phyloP scores from a whole-genome alignment of 2,113 vertebrate species.

The Chionis minor region DNA sequence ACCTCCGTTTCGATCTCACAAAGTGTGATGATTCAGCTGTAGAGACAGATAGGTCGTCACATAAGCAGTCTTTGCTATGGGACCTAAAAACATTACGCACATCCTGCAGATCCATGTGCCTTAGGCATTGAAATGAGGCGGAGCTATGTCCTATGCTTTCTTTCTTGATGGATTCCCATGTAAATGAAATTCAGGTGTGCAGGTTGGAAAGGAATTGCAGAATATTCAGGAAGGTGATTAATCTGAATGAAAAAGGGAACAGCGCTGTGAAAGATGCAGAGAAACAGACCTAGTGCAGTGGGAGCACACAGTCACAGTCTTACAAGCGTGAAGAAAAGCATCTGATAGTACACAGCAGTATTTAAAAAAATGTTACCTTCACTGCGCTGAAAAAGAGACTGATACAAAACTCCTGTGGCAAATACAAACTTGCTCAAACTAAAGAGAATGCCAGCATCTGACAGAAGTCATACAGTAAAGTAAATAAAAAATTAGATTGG shows the following conservation, averaged over 20 bases:
- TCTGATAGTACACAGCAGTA: fast-evolving
- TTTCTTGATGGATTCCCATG: neutral
- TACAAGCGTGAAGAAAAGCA: neutral
- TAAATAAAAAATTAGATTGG: neutral
- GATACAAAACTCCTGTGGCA: neutral
- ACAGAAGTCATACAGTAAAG: neutral
- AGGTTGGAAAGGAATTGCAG: neutral
- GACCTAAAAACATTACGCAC: neutral
- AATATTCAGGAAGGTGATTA: neutral
- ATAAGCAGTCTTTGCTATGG: neutral
- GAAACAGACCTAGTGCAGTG: neutral
- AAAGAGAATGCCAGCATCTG: neutral
- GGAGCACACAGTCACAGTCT: neutral
- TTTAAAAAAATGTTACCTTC: neutral
- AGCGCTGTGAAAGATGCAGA: neutral
- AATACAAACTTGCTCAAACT: neutral
- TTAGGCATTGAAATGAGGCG: neutral
- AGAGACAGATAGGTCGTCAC: neutral
- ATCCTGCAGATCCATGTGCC: neutral
- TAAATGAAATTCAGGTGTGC: neutral
- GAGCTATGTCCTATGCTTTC: neutral
- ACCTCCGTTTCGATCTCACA: neutral
- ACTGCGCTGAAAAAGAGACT: neutral
- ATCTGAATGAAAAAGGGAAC: neutral
- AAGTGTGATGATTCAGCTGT: neutral